Conservation (phyloP, 2,888 invertebrate species). For the Oscheius myriophilus region DNA sequence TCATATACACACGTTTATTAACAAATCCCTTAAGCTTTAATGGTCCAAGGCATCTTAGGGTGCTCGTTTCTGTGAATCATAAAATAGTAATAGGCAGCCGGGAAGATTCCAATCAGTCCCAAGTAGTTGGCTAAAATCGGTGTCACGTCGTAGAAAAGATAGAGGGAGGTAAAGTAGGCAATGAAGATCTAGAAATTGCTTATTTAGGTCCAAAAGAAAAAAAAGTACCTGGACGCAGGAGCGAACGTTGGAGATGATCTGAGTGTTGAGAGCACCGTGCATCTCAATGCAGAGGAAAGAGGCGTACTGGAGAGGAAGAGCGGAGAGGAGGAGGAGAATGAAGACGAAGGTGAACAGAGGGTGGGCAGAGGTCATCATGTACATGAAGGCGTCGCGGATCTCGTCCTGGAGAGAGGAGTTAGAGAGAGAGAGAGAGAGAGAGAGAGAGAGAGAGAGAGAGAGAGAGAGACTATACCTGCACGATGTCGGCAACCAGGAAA, state of each 20-base stretch:
- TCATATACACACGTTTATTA: too few species aligned
- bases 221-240: constrained; percentile 53
- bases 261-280: constrained; percentile 53
- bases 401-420: constrained; percentile 50
- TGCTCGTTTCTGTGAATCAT: background rate
- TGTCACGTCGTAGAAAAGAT: constrained; percentile 66
- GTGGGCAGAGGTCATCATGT: constrained; percentile 64
- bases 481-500: constrained; percentile 65
- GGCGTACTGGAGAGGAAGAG: constrained; percentile 49
- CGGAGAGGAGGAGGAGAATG: constrained; percentile 36
- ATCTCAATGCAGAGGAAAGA: constrained; percentile 50
- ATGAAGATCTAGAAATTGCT: constrained; percentile 49
- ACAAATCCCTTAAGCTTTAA: constrained; percentile 14
- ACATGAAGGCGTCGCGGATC: constrained; percentile 69
- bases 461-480: constrained; percentile 46
- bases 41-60: constrained; percentile 24
- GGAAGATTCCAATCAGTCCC: constrained; percentile 40
- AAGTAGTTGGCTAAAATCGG: constrained; percentile 55
- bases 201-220: background rate
- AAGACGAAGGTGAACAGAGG: constrained; percentile 58
- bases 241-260: constrained; percentile 59
- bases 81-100: constrained; percentile 30
- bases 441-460: background rate
- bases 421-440: constrained; percentile 27
- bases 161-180: constrained; percentile 61